phyloP scores from a whole-genome alignment of 2,113 vertebrate genomes.

The Colaptes auratus region DNA sequence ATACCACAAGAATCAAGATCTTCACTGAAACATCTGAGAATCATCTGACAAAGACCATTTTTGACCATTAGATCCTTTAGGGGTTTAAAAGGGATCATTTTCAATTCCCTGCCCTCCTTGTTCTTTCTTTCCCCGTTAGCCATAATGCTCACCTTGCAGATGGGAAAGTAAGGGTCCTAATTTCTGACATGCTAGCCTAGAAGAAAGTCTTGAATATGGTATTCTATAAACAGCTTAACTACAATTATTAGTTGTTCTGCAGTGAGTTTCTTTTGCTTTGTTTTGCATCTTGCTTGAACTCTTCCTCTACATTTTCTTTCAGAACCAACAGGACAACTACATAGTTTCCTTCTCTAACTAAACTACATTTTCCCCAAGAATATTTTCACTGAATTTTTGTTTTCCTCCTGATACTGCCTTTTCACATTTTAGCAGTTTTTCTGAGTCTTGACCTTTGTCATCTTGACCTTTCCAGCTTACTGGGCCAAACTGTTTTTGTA shows the following conservation, averaged over 20 bases:
- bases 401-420: neutral
- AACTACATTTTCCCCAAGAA: neutral
- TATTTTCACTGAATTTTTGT: neutral
- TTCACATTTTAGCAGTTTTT: neutral
- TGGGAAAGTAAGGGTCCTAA: neutral
- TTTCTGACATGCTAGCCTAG: neutral
- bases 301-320: neutral
- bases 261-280: neutral
- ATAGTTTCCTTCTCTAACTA: neutral
- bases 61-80: neutral
- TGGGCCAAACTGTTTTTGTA: neutral
- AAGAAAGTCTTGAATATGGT: neutral
- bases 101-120: neutral
- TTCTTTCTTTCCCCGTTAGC: neutral
- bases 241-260: neutral
- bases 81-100: neutral
- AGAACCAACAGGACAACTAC: neutral
- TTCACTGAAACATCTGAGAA: neutral
- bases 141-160: neutral
- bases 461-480: slow-evolving; percentile 17
- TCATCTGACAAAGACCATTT: neutral
- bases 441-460: slow-evolving; percentile 31
- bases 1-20: neutral
- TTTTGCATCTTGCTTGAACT: neutral
- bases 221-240: neutral